Base-by-base conservation (phyloP, 2,797 vertebrate species). In the Pelochelys cantorii region DNA sequence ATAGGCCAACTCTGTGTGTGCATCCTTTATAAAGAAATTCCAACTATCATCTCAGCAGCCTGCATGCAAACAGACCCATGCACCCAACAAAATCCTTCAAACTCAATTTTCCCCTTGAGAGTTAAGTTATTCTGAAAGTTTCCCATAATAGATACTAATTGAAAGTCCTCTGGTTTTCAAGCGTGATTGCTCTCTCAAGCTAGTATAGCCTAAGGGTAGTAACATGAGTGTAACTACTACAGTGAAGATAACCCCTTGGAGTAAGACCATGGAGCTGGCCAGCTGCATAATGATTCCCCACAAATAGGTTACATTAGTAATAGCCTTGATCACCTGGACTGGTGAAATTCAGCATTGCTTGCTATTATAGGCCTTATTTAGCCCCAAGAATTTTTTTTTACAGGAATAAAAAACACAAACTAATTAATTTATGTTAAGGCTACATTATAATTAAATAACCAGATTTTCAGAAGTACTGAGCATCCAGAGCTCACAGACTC, bases 21-120 rank as follows among this genome's bases (percentile, higher is more conserved):
- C 42, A 37, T 56, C 87, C 85, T 42, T 95, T 91, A 82, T 68
- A 34, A 20, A 83, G 22, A 94, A 93, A 88, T 31, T 25, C 31
- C 90, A 92, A 90, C 23, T 0, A 52, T n/a, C 89, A 79, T 60
- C 2, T 86, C 92, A 91, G 27, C 34, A 80, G 23, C 57, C 17
- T 55, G 4, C 17, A 12, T 29, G 4, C 68, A 85, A 87, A 83
- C 34, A 90, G 93, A 81, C 34, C 1, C 6, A 87, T 7, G 3
- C 79, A 56, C 11, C 20, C 13, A 31, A 18, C 11, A 57, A 80
- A 74, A 17, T 13, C 2, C 3, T 77, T 1, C 15, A 29, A 27
- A 42, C 25, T 57, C n/a, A 79, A 1, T 15, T 2, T 5, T 4
- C 1, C 20, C 60, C 1, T 2, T 15, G 1, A 74, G 29, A 17